Conservation (phyloP, 2,113 vertebrate species). For the Onychostruthus taczanowskii region DNA sequence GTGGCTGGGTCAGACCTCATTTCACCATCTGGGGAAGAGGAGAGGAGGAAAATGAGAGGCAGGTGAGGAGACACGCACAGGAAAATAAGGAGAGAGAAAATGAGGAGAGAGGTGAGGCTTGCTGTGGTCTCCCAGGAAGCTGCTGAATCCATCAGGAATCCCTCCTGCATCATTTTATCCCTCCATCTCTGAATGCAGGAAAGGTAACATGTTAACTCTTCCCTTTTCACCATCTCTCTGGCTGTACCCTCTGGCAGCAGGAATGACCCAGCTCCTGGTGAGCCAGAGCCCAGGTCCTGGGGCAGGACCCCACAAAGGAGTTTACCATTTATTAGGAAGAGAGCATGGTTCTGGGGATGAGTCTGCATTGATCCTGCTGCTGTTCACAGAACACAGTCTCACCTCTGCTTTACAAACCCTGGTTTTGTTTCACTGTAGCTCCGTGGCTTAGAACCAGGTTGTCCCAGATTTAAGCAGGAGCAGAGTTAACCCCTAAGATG, state of each 20-base stretch:
- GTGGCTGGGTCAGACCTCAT: background rate
- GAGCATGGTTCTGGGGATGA: background rate
- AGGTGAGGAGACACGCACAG: background rate
- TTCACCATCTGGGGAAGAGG: background rate
- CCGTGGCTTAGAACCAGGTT: background rate
- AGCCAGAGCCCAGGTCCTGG: background rate
- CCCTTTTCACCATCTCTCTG: background rate
- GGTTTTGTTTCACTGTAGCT: background rate
- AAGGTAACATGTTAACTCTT: background rate
- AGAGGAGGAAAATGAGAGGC: background rate
- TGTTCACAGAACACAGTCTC: background rate
- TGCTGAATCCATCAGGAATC: background rate
- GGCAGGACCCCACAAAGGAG: background rate
- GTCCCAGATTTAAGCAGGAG: background rate
- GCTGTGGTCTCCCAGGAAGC: background rate
- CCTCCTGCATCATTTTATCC: background rate
- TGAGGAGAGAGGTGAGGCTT: background rate
- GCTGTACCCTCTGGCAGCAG: accelerated
- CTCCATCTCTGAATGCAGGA: background rate
- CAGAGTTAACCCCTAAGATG: background rate
- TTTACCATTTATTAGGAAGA: background rate
- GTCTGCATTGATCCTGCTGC: background rate
- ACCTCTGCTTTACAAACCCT: background rate
- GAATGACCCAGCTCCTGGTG: background rate
- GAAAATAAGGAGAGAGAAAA: background rate